These are phyloP conservation scores for Mus pahari DNA, from an alignment of 2,113 vertebrate species.

Conservation along the genomic window DNA sequence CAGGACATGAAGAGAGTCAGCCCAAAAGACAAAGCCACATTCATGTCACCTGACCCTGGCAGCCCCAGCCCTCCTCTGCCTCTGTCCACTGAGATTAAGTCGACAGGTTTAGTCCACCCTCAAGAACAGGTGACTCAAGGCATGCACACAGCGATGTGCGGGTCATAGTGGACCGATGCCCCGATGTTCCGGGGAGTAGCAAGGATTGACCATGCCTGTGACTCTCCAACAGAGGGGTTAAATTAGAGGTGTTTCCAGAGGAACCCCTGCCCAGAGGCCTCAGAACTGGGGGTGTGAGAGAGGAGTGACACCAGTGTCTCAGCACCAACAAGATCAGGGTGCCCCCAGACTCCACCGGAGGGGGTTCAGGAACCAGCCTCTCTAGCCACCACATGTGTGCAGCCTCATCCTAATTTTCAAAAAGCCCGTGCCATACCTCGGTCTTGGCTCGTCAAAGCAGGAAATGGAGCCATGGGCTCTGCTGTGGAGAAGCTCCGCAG, in stretches of 20 bases:
- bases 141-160: accelerated
- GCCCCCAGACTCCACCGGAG: neutral
- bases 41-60: neutral
- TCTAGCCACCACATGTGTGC: accelerated
- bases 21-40: neutral
- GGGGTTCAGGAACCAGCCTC: neutral
- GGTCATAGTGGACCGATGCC: accelerated
- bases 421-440: neutral
- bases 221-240: neutral
- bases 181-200: accelerated
- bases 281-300: neutral
- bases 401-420: too few relatives aligned
- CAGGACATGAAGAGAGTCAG: neutral
- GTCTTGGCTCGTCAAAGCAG: neutral
- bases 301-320: neutral
- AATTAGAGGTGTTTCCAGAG: neutral
- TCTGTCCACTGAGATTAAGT: neutral
- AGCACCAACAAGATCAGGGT: neutral
- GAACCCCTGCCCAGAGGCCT: accelerated
- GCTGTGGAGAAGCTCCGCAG: neutral
- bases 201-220: neutral
- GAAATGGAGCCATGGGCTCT: neutral
- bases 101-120: accelerated
- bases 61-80: too few relatives aligned
- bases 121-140: too few relatives aligned